phyloP scores from a whole-genome alignment of 30 jellyfish, hydroid and myxozoan genomes.

The Aurelia aurita region DNA sequence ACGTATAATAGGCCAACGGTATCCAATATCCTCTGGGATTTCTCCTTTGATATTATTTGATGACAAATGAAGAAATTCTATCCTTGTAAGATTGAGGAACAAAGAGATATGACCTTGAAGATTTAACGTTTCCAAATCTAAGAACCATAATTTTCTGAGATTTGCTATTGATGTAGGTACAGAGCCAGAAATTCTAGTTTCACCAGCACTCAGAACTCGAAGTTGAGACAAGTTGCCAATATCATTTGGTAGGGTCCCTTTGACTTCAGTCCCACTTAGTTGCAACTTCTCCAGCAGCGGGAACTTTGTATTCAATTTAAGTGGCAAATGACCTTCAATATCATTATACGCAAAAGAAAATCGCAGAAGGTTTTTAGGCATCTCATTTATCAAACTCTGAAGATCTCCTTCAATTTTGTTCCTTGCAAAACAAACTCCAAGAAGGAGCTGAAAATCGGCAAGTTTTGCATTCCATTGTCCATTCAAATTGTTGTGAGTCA shows the following conservation, averaged over 20 bases:
- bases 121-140: constrained; percentile 52
- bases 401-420: constrained; percentile 16
- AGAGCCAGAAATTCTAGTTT: constrained; percentile 41
- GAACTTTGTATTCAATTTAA: neutral
- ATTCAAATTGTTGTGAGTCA: constrained; percentile 20
- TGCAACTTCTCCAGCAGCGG: constrained; percentile 44
- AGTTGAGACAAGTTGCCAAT: constrained; percentile 42
- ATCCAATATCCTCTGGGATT: constrained; percentile 54
- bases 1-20: constrained; percentile 25
- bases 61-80: constrained; percentile 43
- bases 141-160: constrained; percentile 44
- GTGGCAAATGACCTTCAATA: constrained; percentile 29
- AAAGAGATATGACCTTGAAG: constrained; percentile 27
- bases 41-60: constrained; percentile 42
- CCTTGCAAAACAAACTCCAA: constrained; percentile 38
- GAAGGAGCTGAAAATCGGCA: constrained; percentile 23
- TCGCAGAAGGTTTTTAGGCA: constrained; percentile 40
- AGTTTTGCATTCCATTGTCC: constrained; percentile 17
- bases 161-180: constrained; percentile 45
- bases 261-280: constrained; percentile 37
- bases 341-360: constrained; percentile 20
- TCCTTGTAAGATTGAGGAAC: constrained; percentile 38
- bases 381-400: neutral
- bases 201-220: constrained; percentile 62
- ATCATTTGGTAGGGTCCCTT: constrained; percentile 43